A percentile compares a stretch with the other conserved stretches of the same genome.
Conservation (phyloP, 2,113 vertebrate species). For the Pao palembangensis region DNA sequence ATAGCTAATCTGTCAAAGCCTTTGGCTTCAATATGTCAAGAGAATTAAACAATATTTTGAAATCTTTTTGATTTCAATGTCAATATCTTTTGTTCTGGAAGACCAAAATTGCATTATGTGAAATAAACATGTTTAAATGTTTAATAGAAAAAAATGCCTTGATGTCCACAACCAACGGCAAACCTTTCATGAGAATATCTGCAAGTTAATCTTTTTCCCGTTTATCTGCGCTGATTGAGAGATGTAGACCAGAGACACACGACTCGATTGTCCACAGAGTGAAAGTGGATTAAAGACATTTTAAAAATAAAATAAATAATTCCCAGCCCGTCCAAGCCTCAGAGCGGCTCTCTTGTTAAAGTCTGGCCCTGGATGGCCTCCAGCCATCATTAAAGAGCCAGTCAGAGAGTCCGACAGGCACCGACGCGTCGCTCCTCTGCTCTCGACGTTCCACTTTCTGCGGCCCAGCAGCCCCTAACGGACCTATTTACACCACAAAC, state of each 20-base stretch:
- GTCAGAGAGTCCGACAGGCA: constrained; percentile 44
- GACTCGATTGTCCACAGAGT: constrained; percentile 12
- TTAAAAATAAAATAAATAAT: constrained; percentile 46
- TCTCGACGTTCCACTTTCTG: constrained; percentile 46
- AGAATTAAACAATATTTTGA: no score
- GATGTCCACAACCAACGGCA: no score
- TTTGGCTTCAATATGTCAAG: no score
- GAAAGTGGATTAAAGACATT: constrained; percentile 44
- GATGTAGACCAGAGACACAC: constrained; percentile 3
- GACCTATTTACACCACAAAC: constrained; percentile 67
- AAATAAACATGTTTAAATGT: no score
- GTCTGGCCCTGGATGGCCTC: constrained; percentile 58
- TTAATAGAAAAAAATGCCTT: no score
- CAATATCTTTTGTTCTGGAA: no score
- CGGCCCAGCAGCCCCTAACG: constrained; percentile 57
- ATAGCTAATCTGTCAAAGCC: no score
- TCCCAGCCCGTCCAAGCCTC: constrained; percentile 26
- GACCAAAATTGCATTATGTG: no score
- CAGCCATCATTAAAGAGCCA: constrained; percentile 71
- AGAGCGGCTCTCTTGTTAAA: constrained; percentile 62
- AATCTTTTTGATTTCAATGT: no score
- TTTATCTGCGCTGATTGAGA: neutral
- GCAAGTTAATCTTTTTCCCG: neutral
- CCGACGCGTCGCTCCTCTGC: constrained; percentile 58
- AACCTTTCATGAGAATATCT: no score